Base-by-base conservation (phyloP, 1,140 invertebrate species). In the Copidosoma floridanum region DNA sequence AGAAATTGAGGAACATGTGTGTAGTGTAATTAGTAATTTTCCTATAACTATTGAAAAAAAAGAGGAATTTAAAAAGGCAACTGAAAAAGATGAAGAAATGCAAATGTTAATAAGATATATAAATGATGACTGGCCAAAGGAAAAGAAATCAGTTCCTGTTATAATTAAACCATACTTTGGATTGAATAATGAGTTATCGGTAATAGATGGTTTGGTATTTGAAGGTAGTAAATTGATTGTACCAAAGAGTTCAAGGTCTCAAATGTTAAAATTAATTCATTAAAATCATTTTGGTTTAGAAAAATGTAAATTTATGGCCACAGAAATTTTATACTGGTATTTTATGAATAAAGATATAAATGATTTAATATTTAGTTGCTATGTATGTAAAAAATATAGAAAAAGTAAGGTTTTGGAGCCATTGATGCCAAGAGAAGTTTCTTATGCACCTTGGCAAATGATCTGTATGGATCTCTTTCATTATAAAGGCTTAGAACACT, bases 261-360 rank as follows among this genome's bases (percentile, higher is more conserved):
- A 68, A 52, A 75, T 79, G 57, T 44, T 79, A 48, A 37, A 65
- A 0, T 58, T 61, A 35, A 40, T 80, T 7, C 76, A 79, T 58
- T 72, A 78, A 54, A 66, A 65, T 20, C 72, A n/a, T n/a, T n/a
- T 68, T 1, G 71, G 68, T 1, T 63, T 67, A 6, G 60, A 62
- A 46, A 73, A 72, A 67, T 71, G 63, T 41, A 75, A 75, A 64
- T 57, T 61, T 21, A 65, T 63, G 12, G 74, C 77, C 11, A 68
- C 71, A 32, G 64, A 75, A 6, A 58, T 73, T 27, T 62, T 78
- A 16, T 80, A 66, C 55, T 80, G 77, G 76, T 69, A 69, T 5
- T 55, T 68, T 1, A 74, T 81, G 66, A 64, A 66, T 24, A 59
- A 58, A 11, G 57, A 79, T 41, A 68, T 79, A 7, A 67, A 75